Evolutionary conservation across 2,113 vertebrate genomes (phyloP), one percentile per base, ranked within the genome.

Genomic region (Hoplias malabaricus): DNA sequence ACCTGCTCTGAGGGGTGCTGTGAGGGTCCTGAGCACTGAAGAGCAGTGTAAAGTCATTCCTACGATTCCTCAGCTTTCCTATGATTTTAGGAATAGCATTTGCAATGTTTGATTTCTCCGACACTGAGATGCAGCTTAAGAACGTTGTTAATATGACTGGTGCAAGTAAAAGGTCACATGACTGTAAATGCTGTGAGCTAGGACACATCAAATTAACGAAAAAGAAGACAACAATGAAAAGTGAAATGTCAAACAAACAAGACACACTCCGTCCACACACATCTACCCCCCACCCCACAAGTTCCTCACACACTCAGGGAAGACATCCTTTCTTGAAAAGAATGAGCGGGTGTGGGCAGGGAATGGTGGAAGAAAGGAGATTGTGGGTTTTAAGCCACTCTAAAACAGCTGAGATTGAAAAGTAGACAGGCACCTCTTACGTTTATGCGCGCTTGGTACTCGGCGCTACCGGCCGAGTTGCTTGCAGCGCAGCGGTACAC

Each of bases 391-490:
- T 73, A 86, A 90, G 67, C 33, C 56, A 62, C 89, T 94, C 95
- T 96, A 84, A 83, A 88, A 95, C 95, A 92, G 94, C 96, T 97
- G 95, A 98, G 94, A 98, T 98, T 98, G 95, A 99, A 98, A 98
- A 96, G 96, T 97, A 98, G 97, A 99, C 97, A 99, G 97, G 98
- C 98, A 99, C 98, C 98, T 99, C 98, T 99, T 99, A 99, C 98
- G 97, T 99, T 99, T 99, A 99, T 99, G 97, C 97, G 97, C 95
- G 97, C 97, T 98, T 99, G 98, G 93, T 99, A 99, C 94, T 99
- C 97, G 94, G 96, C 96, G 88, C 96, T 95, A 94, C 98, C 98
- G 91, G 98, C 98, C 89, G 96, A 97, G 95, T 99, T 99, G 92
- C 95, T 95, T 85, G 98, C 98, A 25, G 94, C 92, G 93, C 98